These are phyloP conservation scores for Caenorhabditis imperialis DNA, from an alignment of 2,888 invertebrate species.

Conservation along the genomic window DNA sequence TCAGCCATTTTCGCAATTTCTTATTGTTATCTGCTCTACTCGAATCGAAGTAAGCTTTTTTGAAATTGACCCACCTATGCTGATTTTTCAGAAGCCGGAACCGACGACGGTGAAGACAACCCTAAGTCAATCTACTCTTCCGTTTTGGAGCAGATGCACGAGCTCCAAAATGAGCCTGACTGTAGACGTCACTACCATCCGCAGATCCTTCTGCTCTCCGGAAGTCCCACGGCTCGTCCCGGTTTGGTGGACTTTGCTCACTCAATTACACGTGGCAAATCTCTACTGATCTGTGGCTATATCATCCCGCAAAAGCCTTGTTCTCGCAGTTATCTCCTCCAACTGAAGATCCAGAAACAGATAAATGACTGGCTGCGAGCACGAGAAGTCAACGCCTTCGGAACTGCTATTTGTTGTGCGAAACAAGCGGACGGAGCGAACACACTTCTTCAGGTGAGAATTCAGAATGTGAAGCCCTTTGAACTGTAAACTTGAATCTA, in stretches of 20 bases:
- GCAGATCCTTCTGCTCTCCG: constrained; percentile 69
- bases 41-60: constrained; percentile 14
- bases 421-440: constrained; percentile 42
- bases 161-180: constrained; percentile 44
- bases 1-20: constrained; percentile 22
- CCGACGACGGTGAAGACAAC: constrained; percentile 20
- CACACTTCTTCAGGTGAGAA: constrained; percentile 42
- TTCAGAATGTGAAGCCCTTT: background rate
- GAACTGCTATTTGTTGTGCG: constrained; percentile 48
- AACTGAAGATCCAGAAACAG: constrained; percentile 54
- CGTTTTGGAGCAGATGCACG: constrained; percentile 46
- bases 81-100: constrained; percentile 12
- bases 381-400: constrained; percentile 50
- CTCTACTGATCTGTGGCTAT: constrained; percentile 66
- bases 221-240: constrained; percentile 70
- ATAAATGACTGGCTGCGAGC: constrained; percentile 47
- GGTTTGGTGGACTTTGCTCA: constrained; percentile 70
- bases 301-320: constrained; percentile 62
- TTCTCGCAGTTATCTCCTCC: constrained; percentile 48
- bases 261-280: constrained; percentile 66
- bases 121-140: constrained; percentile 32
- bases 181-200: constrained; percentile 44
- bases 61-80: background rate
- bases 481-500: constrained; percentile 6
- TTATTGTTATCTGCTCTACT: constrained; percentile 35